Percentiles rank a stretch among this genome's conserved stretches.
These are phyloP conservation scores for Grammomys dolichurus DNA, from an alignment of 2,113 vertebrate genomes.

Conservation along the genomic window DNA sequence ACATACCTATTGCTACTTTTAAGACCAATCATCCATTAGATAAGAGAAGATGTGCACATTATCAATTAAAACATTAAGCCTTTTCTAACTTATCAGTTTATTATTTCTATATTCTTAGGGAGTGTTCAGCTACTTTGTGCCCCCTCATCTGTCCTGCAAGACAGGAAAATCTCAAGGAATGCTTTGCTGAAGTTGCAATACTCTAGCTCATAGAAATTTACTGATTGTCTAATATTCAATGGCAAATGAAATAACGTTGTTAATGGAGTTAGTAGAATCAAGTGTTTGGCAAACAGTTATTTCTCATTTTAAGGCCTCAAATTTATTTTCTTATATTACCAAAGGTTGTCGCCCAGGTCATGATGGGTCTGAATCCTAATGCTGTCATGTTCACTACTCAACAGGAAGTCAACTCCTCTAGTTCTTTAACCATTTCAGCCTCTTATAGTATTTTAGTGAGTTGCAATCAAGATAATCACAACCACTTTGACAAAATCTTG, in stretches of 20 bases:
- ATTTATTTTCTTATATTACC: background rate
- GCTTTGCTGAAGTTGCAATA: background rate
- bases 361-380: constrained; percentile 24
- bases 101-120: no score
- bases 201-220: background rate
- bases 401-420: background rate
- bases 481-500: background rate
- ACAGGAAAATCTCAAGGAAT: background rate
- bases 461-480: constrained; percentile 11
- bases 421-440: background rate
- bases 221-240: background rate
- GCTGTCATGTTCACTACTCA: background rate
- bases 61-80: no score
- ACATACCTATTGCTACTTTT: no score
- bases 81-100: no score
- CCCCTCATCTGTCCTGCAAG: no score
- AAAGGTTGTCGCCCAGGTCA: background rate
- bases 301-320: constrained; percentile 22
- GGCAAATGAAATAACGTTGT: background rate
- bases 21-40: no score
- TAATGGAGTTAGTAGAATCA: background rate
- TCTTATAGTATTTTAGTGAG: background rate
- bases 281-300: background rate
- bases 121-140: no score
- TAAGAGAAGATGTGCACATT: no score